These are phyloP conservation scores for Empis livida DNA, from an alignment of 2,888 invertebrate species.

Conservation along the genomic window DNA sequence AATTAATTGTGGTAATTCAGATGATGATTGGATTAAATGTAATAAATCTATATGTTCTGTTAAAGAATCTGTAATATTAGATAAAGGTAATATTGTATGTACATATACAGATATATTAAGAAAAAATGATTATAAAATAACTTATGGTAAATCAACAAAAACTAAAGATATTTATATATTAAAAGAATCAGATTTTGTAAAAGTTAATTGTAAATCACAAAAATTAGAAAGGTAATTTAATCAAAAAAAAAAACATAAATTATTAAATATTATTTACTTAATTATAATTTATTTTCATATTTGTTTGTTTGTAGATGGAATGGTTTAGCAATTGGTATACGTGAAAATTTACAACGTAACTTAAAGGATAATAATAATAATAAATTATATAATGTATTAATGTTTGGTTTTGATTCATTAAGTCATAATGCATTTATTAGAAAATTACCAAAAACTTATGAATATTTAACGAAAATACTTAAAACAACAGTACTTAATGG, in stretches of 20 bases:
- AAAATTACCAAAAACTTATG: conserved; percentile 62
- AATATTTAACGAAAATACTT: conserved; percentile 49
- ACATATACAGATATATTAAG: conserved; percentile 57
- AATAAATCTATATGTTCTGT: conserved; percentile 37
- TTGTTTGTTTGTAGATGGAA: conserved; percentile 41
- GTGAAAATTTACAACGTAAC: conserved; percentile 28
- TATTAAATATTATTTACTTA: neutral
- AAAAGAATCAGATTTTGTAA: conserved; percentile 55
- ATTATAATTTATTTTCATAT: neutral
- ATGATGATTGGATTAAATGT: conserved; percentile 66
- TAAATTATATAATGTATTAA: conserved; percentile 51
- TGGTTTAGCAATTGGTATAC: conserved; percentile 51
- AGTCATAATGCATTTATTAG: conserved; percentile 70
- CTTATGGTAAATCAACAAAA: conserved; percentile 40
- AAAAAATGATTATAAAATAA: conserved; percentile 46
- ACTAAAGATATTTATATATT: conserved; percentile 48
- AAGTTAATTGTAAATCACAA: conserved; percentile 46
- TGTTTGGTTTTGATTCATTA: conserved; percentile 81
- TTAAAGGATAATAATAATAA: conserved; percentile 29
- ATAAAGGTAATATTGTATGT: conserved; percentile 35
- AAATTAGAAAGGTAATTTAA: conserved; percentile 25
- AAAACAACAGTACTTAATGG: conserved; percentile 54
- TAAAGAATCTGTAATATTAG: conserved; percentile 26
- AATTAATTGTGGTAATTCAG: conserved; percentile 46
- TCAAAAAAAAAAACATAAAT: neutral